Evolutionary conservation across 2,113 vertebrate genomes (phyloP), one percentile per base, ranked within the genome.

Genomic region (Panthera uncia): DNA sequence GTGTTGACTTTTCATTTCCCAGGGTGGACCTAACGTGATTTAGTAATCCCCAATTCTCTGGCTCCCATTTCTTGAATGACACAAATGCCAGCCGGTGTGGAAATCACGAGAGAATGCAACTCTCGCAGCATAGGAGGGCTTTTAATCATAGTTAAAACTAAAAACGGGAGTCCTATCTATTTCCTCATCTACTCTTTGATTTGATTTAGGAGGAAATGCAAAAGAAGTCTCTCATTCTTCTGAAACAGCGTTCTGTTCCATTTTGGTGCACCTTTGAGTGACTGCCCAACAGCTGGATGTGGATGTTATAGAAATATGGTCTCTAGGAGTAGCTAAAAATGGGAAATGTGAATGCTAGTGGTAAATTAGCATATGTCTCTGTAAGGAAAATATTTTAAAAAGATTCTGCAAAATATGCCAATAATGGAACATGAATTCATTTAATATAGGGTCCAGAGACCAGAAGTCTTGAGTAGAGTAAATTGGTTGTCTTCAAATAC

Each of bases 1-100:
- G 89, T 97, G 95, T 95, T 98, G 98, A 95, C 85, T 98, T 98
- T 94, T 98, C 91, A 98, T 98, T 98, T 97, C 92, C 93, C 95
- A 96, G 83, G 80, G 57, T 98, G 85, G 57, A 36, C 66, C 45
- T 88, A 94, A 82, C 45, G 61, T 89, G 97, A 89, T 98, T 98
- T 11, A 31, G 96, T 94, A 98, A 98, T 91, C 55, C 82, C 97
- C 84, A 97, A 8, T 91, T 93, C 96, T 97, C 90, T 65, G 96
- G 57, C 79, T 98, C 71, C 89, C 57, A 69, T 96, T 97, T 96
- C 85, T 96, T 98, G 97, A 98, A 91, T 97, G 94, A 96, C 84
- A 93, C 31, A 79, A 50, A 71, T 93, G 87, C 92, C 96, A 98
- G 91, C 41, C 41, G 19, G 50, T 68, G 23, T 90, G 61, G 15